Percentiles rank a stretch among this genome's conserved stretches.
phyloP scores from a whole-genome alignment of 2,797 vertebrate genomes.

The Sebastes elongatus region DNA sequence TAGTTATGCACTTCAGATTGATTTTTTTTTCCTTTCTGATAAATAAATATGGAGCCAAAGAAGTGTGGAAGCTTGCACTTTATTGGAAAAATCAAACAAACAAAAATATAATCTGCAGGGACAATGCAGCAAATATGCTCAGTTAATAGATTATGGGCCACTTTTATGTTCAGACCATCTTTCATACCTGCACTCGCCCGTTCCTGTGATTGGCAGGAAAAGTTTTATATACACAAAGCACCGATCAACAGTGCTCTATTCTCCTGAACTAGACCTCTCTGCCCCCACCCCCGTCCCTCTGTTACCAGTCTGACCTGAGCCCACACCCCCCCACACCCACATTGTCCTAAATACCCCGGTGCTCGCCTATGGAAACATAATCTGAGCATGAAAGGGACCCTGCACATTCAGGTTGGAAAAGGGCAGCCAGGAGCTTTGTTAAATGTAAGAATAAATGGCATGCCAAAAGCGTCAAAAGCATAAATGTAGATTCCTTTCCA shows the following conservation, averaged over 20 bases:
- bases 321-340: background rate
- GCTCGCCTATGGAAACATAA: conserved; percentile 68
- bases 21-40: background rate
- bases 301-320: background rate
- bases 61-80: conserved; percentile 94
- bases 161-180: conserved; percentile 87
- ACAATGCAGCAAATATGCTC: conserved; percentile 93
- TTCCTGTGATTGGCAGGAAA: conserved; percentile 71
- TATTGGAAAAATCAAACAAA: conserved; percentile 88
- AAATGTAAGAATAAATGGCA: conserved; percentile 91
- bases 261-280: conserved; percentile 71
- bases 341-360: conserved; percentile 8
- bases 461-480: conserved; percentile 93
- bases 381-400: conserved; percentile 87
- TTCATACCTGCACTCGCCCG: conserved; percentile 70
- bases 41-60: background rate
- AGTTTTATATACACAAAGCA: conserved; percentile 91
- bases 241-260: conserved; percentile 93
- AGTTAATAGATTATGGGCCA: conserved; percentile 88
- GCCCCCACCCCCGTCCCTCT: conserved; percentile 52
- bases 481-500: conserved; percentile 84
- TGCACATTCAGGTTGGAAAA: conserved; percentile 89
- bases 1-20: too few relatives aligned
- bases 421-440: conserved; percentile 86
- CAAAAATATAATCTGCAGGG: conserved; percentile 97